Evolutionary conservation across 2,797 vertebrate species (phyloP).

Genomic region (Sebastes itinus): DNA sequence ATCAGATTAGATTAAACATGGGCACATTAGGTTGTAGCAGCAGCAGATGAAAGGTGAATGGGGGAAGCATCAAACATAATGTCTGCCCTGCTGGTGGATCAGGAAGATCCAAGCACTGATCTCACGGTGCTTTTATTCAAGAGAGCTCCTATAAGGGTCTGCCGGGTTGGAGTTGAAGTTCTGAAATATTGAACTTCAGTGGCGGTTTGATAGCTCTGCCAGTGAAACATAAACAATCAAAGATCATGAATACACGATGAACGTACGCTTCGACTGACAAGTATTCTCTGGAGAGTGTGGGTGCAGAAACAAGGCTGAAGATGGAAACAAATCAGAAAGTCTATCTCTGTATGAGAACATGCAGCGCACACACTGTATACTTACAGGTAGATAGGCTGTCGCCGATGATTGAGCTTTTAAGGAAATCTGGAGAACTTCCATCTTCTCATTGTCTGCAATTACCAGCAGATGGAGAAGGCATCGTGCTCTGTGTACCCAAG

Average conservation of each 20-base stretch:
- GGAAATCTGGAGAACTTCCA: background rate
- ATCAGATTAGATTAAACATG: constrained; percentile 5
- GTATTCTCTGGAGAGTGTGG: background rate
- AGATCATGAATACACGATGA: constrained; percentile 15
- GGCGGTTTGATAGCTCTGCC: background rate
- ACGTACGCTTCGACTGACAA: background rate
- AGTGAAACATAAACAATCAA: constrained; percentile 13
- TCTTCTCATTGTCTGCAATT: background rate
- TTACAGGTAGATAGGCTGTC: background rate
- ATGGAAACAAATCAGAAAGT: background rate
- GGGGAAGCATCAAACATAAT: background rate
- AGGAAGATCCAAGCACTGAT: background rate
- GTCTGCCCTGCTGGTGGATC: background rate
- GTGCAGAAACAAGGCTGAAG: background rate
- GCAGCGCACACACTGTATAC: background rate
- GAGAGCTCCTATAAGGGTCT: background rate
- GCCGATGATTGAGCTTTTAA: background rate
- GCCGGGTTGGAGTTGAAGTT: background rate
- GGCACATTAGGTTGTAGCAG: background rate
- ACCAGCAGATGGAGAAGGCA: background rate
- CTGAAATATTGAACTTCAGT: constrained; percentile 18
- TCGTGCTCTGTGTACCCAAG: background rate
- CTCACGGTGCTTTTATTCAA: background rate
- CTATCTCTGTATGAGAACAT: background rate
- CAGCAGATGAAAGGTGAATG: background rate